These are phyloP conservation scores for Micoletzkya japonica DNA, from an alignment of 2,888 invertebrate species.

Conservation along the genomic window DNA sequence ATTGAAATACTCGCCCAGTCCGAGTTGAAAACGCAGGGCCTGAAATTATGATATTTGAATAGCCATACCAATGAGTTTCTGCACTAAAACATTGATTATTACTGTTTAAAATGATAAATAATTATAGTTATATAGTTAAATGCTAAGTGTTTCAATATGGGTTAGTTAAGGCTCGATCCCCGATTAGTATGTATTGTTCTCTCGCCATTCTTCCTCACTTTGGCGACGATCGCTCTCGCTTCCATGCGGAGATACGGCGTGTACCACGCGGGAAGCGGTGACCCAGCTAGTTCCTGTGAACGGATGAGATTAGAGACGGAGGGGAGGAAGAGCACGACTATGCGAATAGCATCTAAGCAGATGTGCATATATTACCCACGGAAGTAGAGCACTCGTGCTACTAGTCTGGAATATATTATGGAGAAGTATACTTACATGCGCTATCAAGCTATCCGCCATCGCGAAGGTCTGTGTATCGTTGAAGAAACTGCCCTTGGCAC, in stretches of 20 bases:
- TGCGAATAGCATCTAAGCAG: no score
- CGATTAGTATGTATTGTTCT: background rate
- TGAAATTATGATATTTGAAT: background rate
- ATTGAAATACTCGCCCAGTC: constrained; percentile 25
- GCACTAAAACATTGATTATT: background rate
- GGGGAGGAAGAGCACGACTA: background rate
- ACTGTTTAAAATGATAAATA: background rate
- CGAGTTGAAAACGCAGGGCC: constrained; percentile 27
- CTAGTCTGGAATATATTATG: background rate
- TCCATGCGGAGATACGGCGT: constrained; percentile 16
- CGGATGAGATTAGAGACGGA: background rate
- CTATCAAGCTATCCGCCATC: constrained; percentile 13
- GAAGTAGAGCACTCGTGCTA: background rate
- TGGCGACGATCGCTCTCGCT: constrained; percentile 20
- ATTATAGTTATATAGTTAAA: background rate
- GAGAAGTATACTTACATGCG: constrained; percentile 4
- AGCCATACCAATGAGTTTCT: background rate
- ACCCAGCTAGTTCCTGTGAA: constrained; percentile 17
- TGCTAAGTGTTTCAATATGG: background rate
- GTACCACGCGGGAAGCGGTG: constrained; percentile 27
- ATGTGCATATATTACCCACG: no score
- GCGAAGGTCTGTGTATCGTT: constrained; percentile 24
- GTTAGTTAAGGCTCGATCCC: background rate
- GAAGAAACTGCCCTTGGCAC: constrained; percentile 24
- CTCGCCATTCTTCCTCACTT: constrained; percentile 13